Evolutionary conservation across 2,797 vertebrate genomes (phyloP).

Genomic region (Siniperca scherzeri): DNA sequence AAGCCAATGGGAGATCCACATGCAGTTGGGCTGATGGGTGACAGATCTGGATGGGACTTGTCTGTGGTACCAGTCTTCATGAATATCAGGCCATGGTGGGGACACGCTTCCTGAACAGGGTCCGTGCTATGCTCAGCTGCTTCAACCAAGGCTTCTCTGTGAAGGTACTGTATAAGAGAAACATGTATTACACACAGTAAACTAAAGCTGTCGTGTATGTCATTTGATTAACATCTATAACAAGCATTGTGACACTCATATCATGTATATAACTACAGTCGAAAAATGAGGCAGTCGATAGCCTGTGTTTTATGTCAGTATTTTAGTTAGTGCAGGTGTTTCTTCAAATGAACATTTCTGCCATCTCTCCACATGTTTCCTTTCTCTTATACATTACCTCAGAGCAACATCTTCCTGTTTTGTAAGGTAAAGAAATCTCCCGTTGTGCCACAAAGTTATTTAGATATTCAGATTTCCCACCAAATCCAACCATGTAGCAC

Average conservation of each 20-base stretch:
- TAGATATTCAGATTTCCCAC: not conserved
- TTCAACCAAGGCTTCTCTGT: constrained; percentile 87
- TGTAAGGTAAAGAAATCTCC: not conserved
- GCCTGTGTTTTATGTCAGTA: not conserved
- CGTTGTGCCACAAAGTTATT: not conserved
- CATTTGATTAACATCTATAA: not conserved
- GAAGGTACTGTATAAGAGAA: constrained; percentile 81
- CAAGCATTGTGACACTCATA: too few relatives aligned
- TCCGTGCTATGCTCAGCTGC: constrained; percentile 84
- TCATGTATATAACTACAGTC: not conserved
- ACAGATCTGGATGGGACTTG: constrained; percentile 2
- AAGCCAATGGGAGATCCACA: not conserved
- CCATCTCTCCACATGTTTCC: not conserved
- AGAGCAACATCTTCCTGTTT: not conserved
- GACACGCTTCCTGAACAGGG: constrained; percentile 81
- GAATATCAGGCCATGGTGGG: constrained; percentile 37
- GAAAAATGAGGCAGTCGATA: not conserved
- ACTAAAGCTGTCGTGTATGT: not conserved
- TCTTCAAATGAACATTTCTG: not conserved
- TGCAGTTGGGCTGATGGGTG: not conserved
- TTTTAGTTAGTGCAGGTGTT: not conserved
- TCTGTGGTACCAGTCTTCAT: not conserved
- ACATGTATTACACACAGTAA: constrained; percentile 3
- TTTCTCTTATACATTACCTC: not conserved
- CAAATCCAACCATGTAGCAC: not conserved